These are phyloP conservation scores for Morelia viridis DNA, from an alignment of 2,797 vertebrate genomes.

Conservation along the genomic window DNA sequence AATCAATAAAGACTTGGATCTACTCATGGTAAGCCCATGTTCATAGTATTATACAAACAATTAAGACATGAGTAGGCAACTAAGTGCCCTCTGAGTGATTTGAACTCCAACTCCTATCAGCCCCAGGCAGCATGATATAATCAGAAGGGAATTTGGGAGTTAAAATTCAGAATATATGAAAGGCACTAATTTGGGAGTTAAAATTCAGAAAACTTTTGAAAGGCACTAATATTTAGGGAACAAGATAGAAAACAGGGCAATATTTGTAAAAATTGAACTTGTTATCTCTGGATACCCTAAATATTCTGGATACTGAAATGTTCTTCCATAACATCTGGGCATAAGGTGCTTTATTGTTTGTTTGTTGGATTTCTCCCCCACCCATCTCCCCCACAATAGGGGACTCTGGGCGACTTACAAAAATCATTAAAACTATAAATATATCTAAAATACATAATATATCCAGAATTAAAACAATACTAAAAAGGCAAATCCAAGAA, in stretches of 20 bases:
- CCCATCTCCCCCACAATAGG: no score
- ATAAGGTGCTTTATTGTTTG: not conserved
- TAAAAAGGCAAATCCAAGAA: no score
- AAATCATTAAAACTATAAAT: no score
- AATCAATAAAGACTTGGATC: conserved; percentile 61
- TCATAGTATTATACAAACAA: not conserved
- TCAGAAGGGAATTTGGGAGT: not conserved
- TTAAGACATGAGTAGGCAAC: not conserved
- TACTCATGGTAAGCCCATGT: conserved; percentile 66
- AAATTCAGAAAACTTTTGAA: not conserved
- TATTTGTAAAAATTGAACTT: not conserved
- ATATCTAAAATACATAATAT: no score
- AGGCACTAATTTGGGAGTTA: not conserved
- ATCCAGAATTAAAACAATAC: no score
- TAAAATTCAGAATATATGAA: not conserved
- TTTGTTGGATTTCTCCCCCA: no score
- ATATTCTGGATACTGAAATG: not conserved
- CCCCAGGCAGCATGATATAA: not conserved
- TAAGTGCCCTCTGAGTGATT: not conserved
- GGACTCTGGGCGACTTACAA: no score
- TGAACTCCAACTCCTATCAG: not conserved
- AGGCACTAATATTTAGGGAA: not conserved
- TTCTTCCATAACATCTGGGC: not conserved
- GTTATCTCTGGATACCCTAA: no score
- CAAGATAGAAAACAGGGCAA: not conserved